Percentiles rank a stretch among this genome's conserved stretches.
Conservation (phyloP, 1,140 invertebrate species). For the Contarinia nasturtii region DNA sequence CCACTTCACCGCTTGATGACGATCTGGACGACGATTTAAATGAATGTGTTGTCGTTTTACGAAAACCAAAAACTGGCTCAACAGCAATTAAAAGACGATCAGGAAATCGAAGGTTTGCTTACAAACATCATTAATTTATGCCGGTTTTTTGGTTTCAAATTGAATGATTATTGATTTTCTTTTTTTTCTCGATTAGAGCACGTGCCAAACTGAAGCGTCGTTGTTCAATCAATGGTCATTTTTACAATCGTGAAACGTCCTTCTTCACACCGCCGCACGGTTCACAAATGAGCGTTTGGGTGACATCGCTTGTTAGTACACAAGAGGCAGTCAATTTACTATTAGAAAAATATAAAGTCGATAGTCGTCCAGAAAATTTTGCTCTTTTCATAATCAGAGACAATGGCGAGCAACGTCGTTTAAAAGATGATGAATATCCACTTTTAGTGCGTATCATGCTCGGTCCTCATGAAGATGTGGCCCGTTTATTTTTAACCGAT, state of each 20-base stretch:
- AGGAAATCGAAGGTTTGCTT: conserved; percentile 33
- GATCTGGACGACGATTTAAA: conserved; percentile 17
- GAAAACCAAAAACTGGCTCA: conserved; percentile 33
- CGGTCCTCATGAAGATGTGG: conserved; percentile 67
- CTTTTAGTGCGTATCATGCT: conserved; percentile 54
- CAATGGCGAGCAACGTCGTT: conserved; percentile 59
- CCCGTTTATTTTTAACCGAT: conserved; percentile 63
- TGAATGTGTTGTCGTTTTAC: conserved; percentile 19
- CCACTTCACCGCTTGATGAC: conserved; percentile 16
- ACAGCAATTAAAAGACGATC: conserved; percentile 49
- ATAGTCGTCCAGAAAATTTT: conserved; percentile 56
- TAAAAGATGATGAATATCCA: conserved; percentile 63
- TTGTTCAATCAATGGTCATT: conserved; percentile 77
- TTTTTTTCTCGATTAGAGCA: conserved; percentile 24
- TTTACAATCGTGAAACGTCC: conserved; percentile 73
- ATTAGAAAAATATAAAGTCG: conserved; percentile 76
- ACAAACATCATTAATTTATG: not conserved
- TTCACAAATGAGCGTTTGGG: conserved; percentile 71
- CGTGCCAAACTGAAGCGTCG: conserved; percentile 48
- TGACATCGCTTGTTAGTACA: conserved; percentile 59
- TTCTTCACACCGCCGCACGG: conserved; percentile 72
- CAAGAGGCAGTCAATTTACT: conserved; percentile 68
- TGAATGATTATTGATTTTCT: not conserved
- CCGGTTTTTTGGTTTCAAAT: not conserved
- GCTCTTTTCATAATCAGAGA: conserved; percentile 64